Percentiles rank a stretch among this genome's conserved stretches.
These are phyloP conservation scores for Stichopus chloronotus DNA, from an alignment of 35 echinoderm and acorn worm genomes.

Conservation along the genomic window DNA sequence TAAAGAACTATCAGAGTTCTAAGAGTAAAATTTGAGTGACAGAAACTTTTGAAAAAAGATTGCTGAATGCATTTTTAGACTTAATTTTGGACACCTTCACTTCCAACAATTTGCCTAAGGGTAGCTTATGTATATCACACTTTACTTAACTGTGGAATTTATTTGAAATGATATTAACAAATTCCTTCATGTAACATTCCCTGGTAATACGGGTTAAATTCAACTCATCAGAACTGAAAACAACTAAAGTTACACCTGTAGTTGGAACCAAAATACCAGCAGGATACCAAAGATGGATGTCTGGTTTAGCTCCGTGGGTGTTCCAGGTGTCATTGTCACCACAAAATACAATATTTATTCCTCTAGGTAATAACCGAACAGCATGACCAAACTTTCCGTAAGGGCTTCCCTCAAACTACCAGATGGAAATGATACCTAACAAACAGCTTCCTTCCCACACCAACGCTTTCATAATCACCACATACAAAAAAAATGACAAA, in stretches of 20 bases:
- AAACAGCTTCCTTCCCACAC: not conserved
- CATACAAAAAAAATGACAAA: not conserved
- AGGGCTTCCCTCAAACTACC: not conserved
- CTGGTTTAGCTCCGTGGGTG: not conserved
- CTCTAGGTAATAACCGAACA: not conserved
- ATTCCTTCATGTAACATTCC: not conserved
- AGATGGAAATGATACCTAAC: not conserved
- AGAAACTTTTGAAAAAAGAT: no score
- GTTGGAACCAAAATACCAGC: no score
- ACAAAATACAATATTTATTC: not conserved
- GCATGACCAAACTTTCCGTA: no score
- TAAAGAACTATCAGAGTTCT: no score
- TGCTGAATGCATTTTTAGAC: no score
- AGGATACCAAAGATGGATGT: no score
- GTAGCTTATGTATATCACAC: not conserved
- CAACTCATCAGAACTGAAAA: no score
- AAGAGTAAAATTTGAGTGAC: no score
- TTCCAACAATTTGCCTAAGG: not conserved
- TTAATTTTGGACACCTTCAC: no score
- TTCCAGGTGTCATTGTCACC: constrained; percentile 7
- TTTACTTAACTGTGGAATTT: not conserved
- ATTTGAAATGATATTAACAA: not conserved
- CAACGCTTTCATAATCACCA: not conserved
- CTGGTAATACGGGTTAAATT: no score
- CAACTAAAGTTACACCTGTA: no score